A percentile compares a stretch with the other conserved stretches of the same genome.
phyloP scores from a whole-genome alignment of 2,797 vertebrate species.

The Adrianichthys oophorus region DNA sequence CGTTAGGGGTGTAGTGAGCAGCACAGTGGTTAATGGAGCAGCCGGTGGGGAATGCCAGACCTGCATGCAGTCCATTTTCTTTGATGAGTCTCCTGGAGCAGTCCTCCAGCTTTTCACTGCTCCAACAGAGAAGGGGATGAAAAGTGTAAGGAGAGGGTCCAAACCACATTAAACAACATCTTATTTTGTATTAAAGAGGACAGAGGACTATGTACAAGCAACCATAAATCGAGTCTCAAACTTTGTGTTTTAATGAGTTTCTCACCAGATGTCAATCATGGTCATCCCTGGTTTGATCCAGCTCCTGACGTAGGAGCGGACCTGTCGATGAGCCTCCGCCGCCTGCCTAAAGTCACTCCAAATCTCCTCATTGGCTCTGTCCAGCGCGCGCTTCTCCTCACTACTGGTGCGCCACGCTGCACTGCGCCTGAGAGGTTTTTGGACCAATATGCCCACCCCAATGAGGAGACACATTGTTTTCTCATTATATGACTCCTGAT shows the following conservation, averaged over 20 bases:
- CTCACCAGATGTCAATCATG: slow-evolving; percentile 99
- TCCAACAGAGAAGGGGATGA: slow-evolving; percentile 16
- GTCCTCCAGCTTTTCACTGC: slow-evolving; percentile 94
- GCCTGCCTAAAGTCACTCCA: slow-evolving; percentile 98
- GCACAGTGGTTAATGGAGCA: slow-evolving; percentile 99
- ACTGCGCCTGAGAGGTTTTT: slow-evolving; percentile 79
- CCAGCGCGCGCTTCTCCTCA: slow-evolving; percentile 93
- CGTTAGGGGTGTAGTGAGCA: slow-evolving; percentile 98
- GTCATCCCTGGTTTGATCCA: slow-evolving; percentile 98
- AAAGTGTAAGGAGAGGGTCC: not conserved
- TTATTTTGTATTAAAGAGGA: too few species aligned
- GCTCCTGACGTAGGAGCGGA: slow-evolving; percentile 93
- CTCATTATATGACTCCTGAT: slow-evolving; percentile 42
- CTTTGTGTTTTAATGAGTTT: not conserved
- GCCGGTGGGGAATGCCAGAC: slow-evolving; percentile 96
- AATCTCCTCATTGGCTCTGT: slow-evolving; percentile 95
- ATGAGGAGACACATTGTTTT: slow-evolving; percentile 37
- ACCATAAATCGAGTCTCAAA: too few species aligned
- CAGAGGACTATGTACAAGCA: too few species aligned
- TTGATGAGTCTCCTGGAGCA: slow-evolving; percentile 96
- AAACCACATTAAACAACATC: too few species aligned
- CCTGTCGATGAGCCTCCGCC: slow-evolving; percentile 96
- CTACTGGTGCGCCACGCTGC: slow-evolving; percentile 91
- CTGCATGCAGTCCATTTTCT: slow-evolving; percentile 92
- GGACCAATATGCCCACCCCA: not conserved